Percentiles rank a stretch among this genome's conserved stretches.
Conservation (phyloP, 2,797 vertebrate genomes). For the Ispidina lecontei region DNA sequence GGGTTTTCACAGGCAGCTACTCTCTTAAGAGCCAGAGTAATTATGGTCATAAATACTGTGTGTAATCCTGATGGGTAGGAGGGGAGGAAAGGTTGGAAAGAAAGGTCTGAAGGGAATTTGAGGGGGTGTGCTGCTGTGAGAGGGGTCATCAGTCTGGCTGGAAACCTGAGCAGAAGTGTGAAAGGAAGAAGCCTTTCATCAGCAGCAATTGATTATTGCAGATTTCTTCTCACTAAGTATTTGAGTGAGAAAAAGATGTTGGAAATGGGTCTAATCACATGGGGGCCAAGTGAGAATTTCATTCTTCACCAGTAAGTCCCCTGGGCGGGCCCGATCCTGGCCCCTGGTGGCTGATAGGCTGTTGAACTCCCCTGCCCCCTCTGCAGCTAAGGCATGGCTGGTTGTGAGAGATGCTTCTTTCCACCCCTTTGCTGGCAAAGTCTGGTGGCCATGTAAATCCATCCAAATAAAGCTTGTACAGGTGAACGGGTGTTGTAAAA, state of each 20-base stretch:
- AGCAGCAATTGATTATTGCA: background rate
- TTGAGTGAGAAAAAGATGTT: background rate
- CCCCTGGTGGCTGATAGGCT: background rate
- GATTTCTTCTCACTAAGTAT: background rate
- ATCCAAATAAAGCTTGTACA: background rate
- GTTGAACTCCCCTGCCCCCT: background rate
- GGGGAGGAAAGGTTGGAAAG: background rate
- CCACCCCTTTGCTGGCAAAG: background rate
- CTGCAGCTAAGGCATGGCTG: background rate
- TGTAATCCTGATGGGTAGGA: background rate
- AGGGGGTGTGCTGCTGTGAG: background rate
- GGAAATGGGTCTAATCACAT: background rate
- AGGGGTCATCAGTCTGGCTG: background rate
- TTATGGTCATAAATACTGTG: slow-evolving; percentile 45
- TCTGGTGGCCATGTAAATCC: background rate
- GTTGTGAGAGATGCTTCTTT: background rate
- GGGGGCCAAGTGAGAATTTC: background rate
- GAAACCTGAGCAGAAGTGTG: background rate
- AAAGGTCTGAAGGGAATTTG: background rate
- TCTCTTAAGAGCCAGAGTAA: slow-evolving; percentile 34
- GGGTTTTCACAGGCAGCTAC: background rate
- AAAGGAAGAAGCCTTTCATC: background rate
- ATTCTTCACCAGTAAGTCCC: fast-evolving
- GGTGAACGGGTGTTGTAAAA: background rate
- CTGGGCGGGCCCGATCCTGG: background rate